phyloP scores from a whole-genome alignment of 2,888 invertebrate genomes.

The Penaeus monodon region DNA sequence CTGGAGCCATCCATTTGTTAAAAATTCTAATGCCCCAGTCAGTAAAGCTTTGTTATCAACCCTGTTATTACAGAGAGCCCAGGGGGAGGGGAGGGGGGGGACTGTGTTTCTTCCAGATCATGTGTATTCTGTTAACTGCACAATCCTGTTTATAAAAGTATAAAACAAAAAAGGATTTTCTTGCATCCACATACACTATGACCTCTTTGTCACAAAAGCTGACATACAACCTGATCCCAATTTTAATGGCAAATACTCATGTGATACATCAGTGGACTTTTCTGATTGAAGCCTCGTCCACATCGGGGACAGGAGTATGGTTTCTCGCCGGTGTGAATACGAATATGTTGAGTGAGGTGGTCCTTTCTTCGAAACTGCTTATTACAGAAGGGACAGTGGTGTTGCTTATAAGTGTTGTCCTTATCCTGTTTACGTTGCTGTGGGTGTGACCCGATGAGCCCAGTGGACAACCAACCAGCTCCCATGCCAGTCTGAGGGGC shows the following conservation, averaged over 20 bases:
- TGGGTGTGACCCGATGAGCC: slow-evolving; percentile 23
- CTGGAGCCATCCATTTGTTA: no score
- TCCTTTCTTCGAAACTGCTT: slow-evolving; percentile 56
- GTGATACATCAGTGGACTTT: slow-evolving; percentile 53
- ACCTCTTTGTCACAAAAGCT: no score
- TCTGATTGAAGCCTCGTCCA: slow-evolving; percentile 58
- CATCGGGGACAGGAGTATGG: slow-evolving; percentile 59
- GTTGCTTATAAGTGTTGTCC: slow-evolving; percentile 35
- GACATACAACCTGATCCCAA: background rate
- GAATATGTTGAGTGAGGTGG: slow-evolving; percentile 60
- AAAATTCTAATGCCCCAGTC: no score
- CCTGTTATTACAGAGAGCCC: no score
- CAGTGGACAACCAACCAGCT: slow-evolving; percentile 31
- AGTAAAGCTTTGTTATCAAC: no score
- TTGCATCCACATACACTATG: no score
- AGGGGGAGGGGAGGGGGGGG: no score
- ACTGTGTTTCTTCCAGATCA: no score
- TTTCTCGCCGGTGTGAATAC: slow-evolving; percentile 62
- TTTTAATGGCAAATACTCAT: slow-evolving; percentile 51
- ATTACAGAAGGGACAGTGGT: slow-evolving; percentile 53
- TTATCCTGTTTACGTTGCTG: slow-evolving; percentile 19
- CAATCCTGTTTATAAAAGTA: no score
- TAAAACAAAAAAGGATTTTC: no score
- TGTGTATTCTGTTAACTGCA: no score
- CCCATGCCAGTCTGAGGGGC: slow-evolving; percentile 17